A percentile compares a stretch with the other conserved stretches of the same genome.
phyloP scores from a whole-genome alignment of 2,113 vertebrate species.

The Raja brachyura region DNA sequence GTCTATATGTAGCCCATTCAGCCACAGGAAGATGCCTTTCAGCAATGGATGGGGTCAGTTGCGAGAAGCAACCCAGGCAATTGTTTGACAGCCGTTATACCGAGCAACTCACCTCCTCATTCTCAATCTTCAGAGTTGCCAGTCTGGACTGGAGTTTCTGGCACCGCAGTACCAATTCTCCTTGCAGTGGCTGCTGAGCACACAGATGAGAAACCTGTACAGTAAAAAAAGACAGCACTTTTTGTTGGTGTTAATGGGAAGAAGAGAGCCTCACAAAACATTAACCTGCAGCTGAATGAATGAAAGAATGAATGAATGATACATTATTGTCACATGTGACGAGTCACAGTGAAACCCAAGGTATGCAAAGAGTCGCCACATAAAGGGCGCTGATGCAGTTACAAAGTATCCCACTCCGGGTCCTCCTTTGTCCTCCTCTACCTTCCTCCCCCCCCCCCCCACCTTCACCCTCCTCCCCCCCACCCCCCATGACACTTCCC shows the following conservation, averaged over 20 bases:
- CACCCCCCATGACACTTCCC: no score
- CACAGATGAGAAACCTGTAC: constrained; percentile 81
- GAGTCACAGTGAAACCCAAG: no score
- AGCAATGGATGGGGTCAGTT: background rate
- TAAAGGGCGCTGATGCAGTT: no score
- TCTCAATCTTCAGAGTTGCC: constrained; percentile 91
- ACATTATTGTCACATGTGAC: no score
- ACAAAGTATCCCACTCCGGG: no score
- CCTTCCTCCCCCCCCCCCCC: no score
- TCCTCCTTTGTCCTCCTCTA: no score
- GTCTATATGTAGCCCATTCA: background rate
- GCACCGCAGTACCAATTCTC: constrained; percentile 83
- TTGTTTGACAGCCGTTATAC: background rate
- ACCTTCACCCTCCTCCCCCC: no score
- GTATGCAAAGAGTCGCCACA: no score
- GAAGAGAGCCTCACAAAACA: no score
- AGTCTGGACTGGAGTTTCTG: constrained; percentile 87
- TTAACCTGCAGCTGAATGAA: no score
- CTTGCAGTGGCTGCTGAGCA: constrained; percentile 81
- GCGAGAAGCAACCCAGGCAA: background rate
- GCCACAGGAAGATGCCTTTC: background rate
- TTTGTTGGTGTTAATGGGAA: background rate
- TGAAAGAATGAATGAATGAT: no score
- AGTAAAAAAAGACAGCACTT: background rate
- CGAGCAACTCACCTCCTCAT: constrained; percentile 75